Evolutionary conservation across 2,888 invertebrate genomes (phyloP), one percentile per base, ranked within the genome.

Genomic region (Iselma pallidipennis): DNA sequence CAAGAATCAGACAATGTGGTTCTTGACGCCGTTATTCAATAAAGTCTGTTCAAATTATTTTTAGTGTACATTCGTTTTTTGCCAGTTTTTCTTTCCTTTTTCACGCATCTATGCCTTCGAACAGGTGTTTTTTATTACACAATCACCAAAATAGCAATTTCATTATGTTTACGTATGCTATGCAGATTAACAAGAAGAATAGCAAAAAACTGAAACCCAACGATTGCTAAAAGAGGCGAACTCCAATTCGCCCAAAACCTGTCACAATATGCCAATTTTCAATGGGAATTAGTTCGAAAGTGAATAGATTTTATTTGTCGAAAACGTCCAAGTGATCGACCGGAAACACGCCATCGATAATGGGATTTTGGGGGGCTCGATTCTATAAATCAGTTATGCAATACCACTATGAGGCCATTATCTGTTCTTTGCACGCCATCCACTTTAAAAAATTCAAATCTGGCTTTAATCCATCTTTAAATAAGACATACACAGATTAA

Each of bases 391-490:
- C 53, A 31, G 54, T 55, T 59, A 42, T 33, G 55, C 55, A 58
- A 53, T 52, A 10, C 31, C n/a, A 37, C 16, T 37, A 37, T 37
- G 19, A 45, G 31, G 14, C 49, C 49, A 63, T 63, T 63, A 63
- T 57, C 63, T 56, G 55, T 56, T 42, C 62, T 65, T 66, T 58
- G 65, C 66, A 67, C 63, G 57, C 59, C 60, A 63, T 33, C 51
- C 59, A 59, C 62, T 68, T 59, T 64, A 9, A 37, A 65, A 63
- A 65, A 61, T 68, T 63, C 59, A 57, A 62, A 65, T 65, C 59
- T 16, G 63, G 58, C 54, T 53, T 48, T 70, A 67, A 65, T 71
- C 69, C 69, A 57, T 63, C 50, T 48, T 42, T 57, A 57, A 60
- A 60, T 57, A 53, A 63, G 63, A 63, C 59, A 37, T 62, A 7